These are phyloP conservation scores for Athene noctua DNA, from an alignment of 2,113 vertebrate species.

Conservation along the genomic window DNA sequence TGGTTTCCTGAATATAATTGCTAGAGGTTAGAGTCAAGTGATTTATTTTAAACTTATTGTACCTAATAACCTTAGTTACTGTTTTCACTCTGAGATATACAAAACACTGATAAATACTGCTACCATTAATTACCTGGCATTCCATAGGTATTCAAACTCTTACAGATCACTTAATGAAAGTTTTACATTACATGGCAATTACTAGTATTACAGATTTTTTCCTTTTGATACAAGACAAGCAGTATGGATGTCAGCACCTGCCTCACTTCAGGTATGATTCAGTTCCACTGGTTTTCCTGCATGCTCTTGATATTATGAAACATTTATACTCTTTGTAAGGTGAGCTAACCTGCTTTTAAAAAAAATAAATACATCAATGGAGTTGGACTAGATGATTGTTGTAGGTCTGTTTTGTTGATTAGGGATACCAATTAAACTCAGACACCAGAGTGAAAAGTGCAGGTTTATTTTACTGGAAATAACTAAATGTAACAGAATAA, in stretches of 20 bases:
- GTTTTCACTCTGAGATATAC: not conserved
- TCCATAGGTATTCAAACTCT: not conserved
- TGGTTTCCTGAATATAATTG: not conserved
- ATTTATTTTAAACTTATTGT: not conserved
- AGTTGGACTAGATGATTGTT: not conserved
- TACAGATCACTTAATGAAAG: not conserved
- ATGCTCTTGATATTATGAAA: not conserved
- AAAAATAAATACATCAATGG: not conserved
- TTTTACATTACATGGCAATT: not conserved
- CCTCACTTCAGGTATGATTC: not conserved
- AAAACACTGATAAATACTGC: not conserved
- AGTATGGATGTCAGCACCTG: not conserved
- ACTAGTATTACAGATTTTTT: not conserved
- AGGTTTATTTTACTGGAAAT: no score
- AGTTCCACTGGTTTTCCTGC: not conserved
- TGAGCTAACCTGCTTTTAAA: not conserved
- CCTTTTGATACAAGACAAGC: not conserved
- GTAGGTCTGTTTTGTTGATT: not conserved
- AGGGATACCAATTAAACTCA: no score
- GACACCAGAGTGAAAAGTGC: no score
- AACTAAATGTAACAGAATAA: no score
- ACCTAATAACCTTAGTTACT: not conserved
- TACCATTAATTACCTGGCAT: not conserved
- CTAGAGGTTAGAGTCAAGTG: not conserved
- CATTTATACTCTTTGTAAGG: not conserved